Evolutionary conservation across 37 sponge, comb jelly and placozoan species (phyloP).

Genomic region (Chondrilla cf. caribensis): DNA sequence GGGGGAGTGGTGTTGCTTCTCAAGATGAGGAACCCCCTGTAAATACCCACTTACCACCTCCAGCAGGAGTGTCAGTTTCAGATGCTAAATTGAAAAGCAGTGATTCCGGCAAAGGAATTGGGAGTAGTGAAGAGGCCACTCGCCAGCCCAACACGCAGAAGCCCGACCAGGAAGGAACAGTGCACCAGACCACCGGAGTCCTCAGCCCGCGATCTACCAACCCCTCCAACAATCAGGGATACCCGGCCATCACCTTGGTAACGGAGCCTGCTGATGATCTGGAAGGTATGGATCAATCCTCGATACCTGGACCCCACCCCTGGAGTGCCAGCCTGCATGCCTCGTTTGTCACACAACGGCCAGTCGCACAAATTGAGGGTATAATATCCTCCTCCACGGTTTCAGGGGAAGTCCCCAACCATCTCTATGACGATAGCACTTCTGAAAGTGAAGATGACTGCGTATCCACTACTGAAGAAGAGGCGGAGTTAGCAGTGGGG

Average conservation of each 20-base stretch:
- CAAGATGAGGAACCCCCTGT: not conserved
- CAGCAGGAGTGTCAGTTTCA: not conserved
- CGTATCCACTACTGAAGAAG: not conserved
- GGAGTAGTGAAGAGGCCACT: not conserved
- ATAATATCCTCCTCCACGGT: too few relatives aligned
- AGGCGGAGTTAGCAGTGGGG: not conserved
- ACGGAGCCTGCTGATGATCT: conserved; percentile 13
- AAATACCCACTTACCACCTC: not conserved
- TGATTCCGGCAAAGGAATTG: not conserved
- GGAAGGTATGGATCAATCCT: not conserved
- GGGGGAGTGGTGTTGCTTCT: not conserved
- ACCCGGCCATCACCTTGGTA: conserved; percentile 24
- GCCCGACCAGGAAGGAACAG: not conserved
- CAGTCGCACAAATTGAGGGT: not conserved
- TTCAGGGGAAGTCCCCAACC: not conserved
- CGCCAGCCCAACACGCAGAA: not conserved
- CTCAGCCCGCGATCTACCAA: not conserved
- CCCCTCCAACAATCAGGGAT: not conserved
- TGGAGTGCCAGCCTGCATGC: conserved; percentile 25
- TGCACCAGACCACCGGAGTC: not conserved
- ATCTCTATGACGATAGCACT: not conserved
- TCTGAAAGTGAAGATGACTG: conserved; percentile 10
- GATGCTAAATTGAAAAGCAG: not conserved
- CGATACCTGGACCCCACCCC: not conserved
- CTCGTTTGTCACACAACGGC: conserved; percentile 5